A percentile compares a stretch with the other conserved stretches of the same genome.
phyloP scores from a whole-genome alignment of 2,888 invertebrate species.

The Silvanus unidentatus region DNA sequence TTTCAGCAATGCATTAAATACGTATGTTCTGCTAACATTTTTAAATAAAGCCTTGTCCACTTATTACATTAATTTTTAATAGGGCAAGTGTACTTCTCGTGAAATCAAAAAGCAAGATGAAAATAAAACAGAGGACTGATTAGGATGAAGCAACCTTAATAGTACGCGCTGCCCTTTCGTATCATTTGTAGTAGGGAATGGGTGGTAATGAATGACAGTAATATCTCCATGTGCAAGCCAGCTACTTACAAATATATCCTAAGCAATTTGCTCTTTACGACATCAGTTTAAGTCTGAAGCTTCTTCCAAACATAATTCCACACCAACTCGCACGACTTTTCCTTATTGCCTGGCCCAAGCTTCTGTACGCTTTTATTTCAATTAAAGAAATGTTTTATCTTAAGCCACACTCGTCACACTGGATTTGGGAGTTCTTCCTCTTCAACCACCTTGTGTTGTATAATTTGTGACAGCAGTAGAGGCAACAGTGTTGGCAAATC shows the following conservation, averaged over 20 bases:
- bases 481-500: no score
- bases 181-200: neutral
- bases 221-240: conserved; percentile 37
- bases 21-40: no score
- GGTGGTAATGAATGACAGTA: conserved; percentile 33
- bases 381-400: conserved; percentile 21
- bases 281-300: conserved; percentile 30
- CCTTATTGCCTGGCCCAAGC: conserved; percentile 10
- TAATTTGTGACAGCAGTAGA: no score
- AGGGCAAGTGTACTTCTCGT: no score
- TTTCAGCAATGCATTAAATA: no score
- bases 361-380: conserved; percentile 20
- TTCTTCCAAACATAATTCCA: conserved; percentile 5
- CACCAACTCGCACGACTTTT: neutral
- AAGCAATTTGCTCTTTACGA: conserved; percentile 44
- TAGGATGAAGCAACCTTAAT: no score
- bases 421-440: conserved; percentile 12
- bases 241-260: conserved; percentile 39
- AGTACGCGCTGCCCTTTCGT: no score
- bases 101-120: no score
- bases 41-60: no score
- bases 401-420: conserved; percentile 11
- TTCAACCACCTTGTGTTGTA: no score
- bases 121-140: no score
- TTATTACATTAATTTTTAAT: no score